Base-by-base conservation (phyloP, 2,113 vertebrate genomes). In the Boleophthalmus pectinirostris region DNA sequence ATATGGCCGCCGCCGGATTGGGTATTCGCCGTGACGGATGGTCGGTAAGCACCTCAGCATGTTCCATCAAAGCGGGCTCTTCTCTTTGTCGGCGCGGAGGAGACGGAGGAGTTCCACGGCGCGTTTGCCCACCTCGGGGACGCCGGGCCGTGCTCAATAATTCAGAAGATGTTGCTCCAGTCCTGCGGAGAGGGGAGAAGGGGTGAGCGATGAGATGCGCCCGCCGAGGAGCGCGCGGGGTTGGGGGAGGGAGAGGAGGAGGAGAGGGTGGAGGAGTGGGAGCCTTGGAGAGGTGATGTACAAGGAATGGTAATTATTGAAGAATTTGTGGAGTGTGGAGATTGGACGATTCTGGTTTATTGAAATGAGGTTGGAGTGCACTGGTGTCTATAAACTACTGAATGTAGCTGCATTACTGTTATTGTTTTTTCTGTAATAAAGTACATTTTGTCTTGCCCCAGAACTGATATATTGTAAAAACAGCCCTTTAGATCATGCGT, bases 121-220 rank as follows among this genome's bases (percentile, higher is more conserved):
- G 83, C 46, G 60, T 47, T 14, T 16, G 13, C 76, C 69, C 85
- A 87, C 85, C 83, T 88, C 66, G 78, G 85, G 86, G 85, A 90
- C 43, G 29, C 46, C 75, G 1, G 16, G 73, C 61, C 20, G 25
- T 64, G 78, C 85, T 92, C 81, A 91, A 91, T 92, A 90, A 92
- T 91, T 92, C 87, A 91, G 88, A 1, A 75, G 73, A 79, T 88
- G 85, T 88, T 88, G 84, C 90, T 87, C 66, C 72, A 69, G 84
- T 84, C 82, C 78, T 88, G 89, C 60, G 76, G 87, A 85, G 87
- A 90, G 84, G 60, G 57, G 77, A 88, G 85, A 24, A 82, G 79
- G 82, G 81, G 80, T 87, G 85, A 89, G 84, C 82, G 69, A 86
- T 89, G 84, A 88, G 13, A 78, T 77, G 68, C 81, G 81, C 71